phyloP scores from a whole-genome alignment of 2,113 vertebrate species.

The Chlorodrepanis virens region DNA sequence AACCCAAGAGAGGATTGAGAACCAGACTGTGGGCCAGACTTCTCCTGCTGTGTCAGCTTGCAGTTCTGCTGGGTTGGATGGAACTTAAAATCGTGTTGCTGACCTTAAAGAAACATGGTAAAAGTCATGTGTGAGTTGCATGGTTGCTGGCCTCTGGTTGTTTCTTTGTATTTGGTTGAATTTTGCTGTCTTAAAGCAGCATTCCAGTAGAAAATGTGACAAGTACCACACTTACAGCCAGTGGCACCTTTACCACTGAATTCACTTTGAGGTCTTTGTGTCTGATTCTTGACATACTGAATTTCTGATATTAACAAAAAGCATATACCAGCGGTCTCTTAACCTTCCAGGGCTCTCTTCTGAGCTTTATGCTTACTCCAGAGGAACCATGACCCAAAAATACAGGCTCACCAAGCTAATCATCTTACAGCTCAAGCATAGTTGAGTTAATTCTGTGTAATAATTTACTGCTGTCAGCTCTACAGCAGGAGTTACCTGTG shows the following conservation, averaged over 20 bases:
- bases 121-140: neutral
- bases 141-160: neutral
- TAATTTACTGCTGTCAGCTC: slow-evolving; percentile 41
- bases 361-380: neutral
- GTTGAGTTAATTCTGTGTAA: slow-evolving; percentile 45
- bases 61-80: neutral
- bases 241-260: neutral
- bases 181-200: neutral
- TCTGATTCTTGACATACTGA: neutral
- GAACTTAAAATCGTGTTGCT: neutral
- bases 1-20: neutral
- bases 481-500: slow-evolving; percentile 18
- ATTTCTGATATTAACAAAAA: neutral
- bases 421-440: neutral
- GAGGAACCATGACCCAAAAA: neutral
- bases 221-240: neutral
- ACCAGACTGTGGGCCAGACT: neutral
- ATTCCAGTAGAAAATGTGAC: neutral
- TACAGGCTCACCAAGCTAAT: neutral
- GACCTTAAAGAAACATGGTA: neutral
- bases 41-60: neutral
- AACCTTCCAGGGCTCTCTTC: neutral
- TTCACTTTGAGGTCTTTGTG: neutral
- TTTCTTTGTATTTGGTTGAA: neutral
- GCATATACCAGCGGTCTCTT: neutral